These are phyloP conservation scores for Zoanthus sociatus DNA, from an alignment of 92 coral and sea anemone genomes.

Conservation along the genomic window DNA sequence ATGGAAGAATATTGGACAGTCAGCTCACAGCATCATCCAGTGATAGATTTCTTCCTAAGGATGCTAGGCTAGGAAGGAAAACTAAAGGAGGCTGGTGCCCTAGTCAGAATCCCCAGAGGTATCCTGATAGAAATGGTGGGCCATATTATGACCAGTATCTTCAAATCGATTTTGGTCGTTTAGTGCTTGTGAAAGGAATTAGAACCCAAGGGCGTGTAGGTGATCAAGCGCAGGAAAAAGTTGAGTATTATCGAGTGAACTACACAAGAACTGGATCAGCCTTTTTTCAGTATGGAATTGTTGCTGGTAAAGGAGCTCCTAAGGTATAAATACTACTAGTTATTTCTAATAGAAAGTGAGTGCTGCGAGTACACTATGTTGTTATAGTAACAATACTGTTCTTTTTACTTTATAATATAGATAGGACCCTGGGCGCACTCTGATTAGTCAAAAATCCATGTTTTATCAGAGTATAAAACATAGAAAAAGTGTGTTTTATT, in stretches of 20 bases:
- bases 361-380: no score
- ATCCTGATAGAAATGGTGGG: constrained; percentile 31
- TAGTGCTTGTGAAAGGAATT: constrained; percentile 68
- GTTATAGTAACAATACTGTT: no score
- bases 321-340: background rate
- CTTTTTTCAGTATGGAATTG: background rate
- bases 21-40: constrained; percentile 66
- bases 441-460: no score
- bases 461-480: no score
- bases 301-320: background rate
- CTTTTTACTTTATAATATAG: no score
- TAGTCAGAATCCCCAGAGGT: background rate
- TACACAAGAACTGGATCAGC: constrained; percentile 38
- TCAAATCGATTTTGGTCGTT: constrained; percentile 56
- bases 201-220: constrained; percentile 73
- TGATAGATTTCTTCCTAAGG: constrained; percentile 24
- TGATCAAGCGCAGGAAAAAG: constrained; percentile 60
- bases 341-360: no score
- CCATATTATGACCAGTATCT: constrained; percentile 67
- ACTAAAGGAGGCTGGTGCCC: constrained; percentile 92
- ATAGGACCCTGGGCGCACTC: no score
- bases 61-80: constrained; percentile 63
- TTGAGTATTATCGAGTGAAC: constrained; percentile 49
- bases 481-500: no score
- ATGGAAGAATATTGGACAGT: constrained; percentile 72